Evolutionary conservation across 2,113 vertebrate species (phyloP), one percentile per base, ranked within the genome.

Genomic region (Notechis scutatus): DNA sequence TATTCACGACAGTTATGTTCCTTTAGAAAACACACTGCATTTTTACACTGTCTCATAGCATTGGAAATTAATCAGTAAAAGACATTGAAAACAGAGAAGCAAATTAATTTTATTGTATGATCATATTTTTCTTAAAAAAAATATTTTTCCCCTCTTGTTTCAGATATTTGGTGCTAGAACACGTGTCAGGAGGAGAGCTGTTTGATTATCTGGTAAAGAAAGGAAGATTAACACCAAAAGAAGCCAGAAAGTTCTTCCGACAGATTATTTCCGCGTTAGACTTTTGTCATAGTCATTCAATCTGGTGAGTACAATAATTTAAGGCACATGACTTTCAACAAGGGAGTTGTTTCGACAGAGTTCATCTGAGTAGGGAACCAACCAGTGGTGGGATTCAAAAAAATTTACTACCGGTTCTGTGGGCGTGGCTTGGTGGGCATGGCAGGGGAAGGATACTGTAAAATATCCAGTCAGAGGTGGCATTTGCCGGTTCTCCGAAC

Each of bases 191-290:
- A 34, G 99, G 99, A 52, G 99, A 99, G 95, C 98, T 99, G 92
- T 99, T 99, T 1, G 99, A 99, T 98, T 99, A 99, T 97, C 97
- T 99, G 45, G 99, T 99, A 97, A 99, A 99, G 97, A 99, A 99
- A 97, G 99, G 99, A 94, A 97, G 99, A 96, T 97, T 99, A 97
- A 99, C 99, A 90, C 99, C 99, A 95, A 99, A 99, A 97, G 99
- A 99, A 97, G 99, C 99, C 94, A 97, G 99, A 64, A 99, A 99
- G 96, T 99, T 99, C 98, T 99, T 99, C 97, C 98, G 99, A 98
- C 99, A 99, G 97, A 99, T 99, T 97, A 99, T 99, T 97, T 99
- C 99, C 29, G 99, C 99, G 7, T 97, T 99, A 96, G 99, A 99
- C 96, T 99, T 99, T 97, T 99, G 99, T 97, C 99, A 99, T 98